Evolutionary conservation across 2,113 vertebrate species (phyloP).

Genomic region (Malaclemys terrapin): DNA sequence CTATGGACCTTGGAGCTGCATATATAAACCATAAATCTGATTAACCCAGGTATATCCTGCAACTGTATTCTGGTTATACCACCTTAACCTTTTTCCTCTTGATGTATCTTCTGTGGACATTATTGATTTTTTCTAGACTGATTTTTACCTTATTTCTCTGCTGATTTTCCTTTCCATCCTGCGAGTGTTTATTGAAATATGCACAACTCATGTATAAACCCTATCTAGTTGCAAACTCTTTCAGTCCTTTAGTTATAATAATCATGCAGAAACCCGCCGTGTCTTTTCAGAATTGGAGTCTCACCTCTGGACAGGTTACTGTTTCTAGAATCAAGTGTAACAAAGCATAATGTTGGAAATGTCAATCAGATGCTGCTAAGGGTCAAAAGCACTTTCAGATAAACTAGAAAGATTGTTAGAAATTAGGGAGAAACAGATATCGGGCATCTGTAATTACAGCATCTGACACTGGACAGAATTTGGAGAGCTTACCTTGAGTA

Average conservation of each 20-base stretch:
- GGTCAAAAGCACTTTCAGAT: background rate
- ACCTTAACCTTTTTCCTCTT: background rate
- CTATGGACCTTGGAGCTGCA: background rate
- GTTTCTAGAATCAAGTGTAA: constrained; percentile 17
- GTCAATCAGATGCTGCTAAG: background rate
- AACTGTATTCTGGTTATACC: background rate
- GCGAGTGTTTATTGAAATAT: background rate
- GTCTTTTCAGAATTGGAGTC: background rate
- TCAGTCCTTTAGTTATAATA: constrained; percentile 20
- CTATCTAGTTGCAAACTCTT: background rate
- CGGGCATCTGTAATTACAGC: background rate
- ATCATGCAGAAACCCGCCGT: background rate
- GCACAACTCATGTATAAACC: background rate
- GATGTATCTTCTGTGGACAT: background rate
- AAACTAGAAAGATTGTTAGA: background rate
- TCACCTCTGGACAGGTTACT: constrained; percentile 10
- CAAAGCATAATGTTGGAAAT: background rate
- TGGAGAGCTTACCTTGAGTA: background rate
- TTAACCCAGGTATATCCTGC: background rate
- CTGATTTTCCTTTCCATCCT: background rate
- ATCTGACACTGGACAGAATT: background rate
- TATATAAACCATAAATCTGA: background rate
- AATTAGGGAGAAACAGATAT: background rate
- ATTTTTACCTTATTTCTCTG: background rate
- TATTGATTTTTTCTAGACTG: background rate